These are phyloP conservation scores for Heptranchias perlo DNA, from an alignment of 2,113 vertebrate genomes.

Conservation along the genomic window DNA sequence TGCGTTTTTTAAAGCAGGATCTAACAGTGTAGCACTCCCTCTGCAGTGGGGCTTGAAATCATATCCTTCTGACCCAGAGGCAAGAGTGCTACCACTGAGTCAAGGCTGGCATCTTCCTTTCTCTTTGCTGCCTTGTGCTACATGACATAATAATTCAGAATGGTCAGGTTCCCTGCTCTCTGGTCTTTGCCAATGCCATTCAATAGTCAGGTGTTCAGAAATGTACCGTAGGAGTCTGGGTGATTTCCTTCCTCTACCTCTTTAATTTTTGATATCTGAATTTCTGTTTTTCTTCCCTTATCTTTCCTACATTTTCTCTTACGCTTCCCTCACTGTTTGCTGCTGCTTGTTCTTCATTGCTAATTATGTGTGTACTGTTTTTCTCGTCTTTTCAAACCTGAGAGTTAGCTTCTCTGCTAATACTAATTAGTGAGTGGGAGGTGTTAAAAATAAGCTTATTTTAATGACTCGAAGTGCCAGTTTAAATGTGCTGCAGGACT, in stretches of 20 bases:
- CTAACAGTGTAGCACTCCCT: too few relatives aligned
- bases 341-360: neutral
- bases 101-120: neutral
- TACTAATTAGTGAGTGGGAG: slow-evolving; percentile 17
- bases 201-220: neutral
- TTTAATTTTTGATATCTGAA: neutral
- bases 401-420: neutral
- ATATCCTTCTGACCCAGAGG: neutral
- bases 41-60: too few relatives aligned
- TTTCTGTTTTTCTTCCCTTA: neutral
- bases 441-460: neutral
- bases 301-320: neutral
- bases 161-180: neutral
- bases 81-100: neutral
- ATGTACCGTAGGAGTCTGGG: neutral
- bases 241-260: neutral
- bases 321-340: neutral
- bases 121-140: neutral
- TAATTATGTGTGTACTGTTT: neutral
- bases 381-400: neutral
- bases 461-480: neutral
- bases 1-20: too few relatives aligned
- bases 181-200: neutral
- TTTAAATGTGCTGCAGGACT: neutral
- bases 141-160: neutral